phyloP scores from a whole-genome alignment of 2,113 vertebrate species.

The Macrotis lagotis region DNA sequence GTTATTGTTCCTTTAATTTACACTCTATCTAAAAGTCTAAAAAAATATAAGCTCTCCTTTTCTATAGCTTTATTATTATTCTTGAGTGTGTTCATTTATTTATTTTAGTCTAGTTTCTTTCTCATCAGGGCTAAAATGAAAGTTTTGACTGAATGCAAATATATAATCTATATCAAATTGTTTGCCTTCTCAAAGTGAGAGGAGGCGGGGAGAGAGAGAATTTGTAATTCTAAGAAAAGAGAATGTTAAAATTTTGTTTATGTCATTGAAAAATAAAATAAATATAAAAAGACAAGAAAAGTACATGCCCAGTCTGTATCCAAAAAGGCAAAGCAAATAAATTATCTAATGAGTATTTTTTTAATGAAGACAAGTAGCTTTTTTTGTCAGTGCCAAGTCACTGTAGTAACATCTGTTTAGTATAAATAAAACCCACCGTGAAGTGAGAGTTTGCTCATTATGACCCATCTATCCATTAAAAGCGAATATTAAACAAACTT shows the following conservation, averaged over 20 bases:
- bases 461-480: background rate
- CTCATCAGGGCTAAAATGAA: background rate
- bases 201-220: background rate
- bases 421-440: background rate
- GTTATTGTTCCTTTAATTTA: background rate
- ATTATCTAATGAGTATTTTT: slow-evolving; percentile 16
- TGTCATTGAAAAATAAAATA: background rate
- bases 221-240: background rate
- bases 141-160: background rate
- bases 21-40: background rate
- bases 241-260: background rate
- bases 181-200: background rate
- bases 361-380: slow-evolving; percentile 11
- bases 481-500: slow-evolving; percentile 40
- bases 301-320: slow-evolving; percentile 6
- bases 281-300: background rate
- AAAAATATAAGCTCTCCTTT: background rate
- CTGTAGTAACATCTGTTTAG: background rate
- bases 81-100: background rate
- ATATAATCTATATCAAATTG: background rate
- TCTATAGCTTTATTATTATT: background rate
- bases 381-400: background rate
- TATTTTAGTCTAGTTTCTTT: background rate
- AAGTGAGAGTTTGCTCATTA: slow-evolving; percentile 29
- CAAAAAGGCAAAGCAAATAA: background rate